phyloP scores from a whole-genome alignment of 2,888 invertebrate species.

The Liposcelis brunnea region DNA sequence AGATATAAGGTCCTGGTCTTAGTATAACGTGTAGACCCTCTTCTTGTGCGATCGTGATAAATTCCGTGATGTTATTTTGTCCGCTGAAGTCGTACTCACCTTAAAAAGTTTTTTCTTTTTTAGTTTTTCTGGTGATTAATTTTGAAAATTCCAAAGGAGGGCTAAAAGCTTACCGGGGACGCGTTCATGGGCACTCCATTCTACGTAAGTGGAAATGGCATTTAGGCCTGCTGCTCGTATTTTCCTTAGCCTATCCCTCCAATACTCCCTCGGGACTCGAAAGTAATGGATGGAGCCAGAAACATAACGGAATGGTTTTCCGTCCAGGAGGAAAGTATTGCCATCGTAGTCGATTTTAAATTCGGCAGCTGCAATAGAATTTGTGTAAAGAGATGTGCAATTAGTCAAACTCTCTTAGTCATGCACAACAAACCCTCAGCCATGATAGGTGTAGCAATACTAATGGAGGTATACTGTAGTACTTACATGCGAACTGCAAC shows the following conservation, averaged over 20 bases:
- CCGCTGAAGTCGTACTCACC: constrained; percentile 51
- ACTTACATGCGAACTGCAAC: too few relatives aligned
- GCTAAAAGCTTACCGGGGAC: constrained; percentile 44
- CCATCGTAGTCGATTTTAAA: constrained; percentile 37
- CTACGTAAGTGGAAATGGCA: constrained; percentile 77
- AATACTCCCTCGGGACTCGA: constrained; percentile 56
- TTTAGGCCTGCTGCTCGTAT: constrained; percentile 72
- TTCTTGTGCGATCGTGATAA: constrained; percentile 53
- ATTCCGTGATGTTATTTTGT: constrained; percentile 40
- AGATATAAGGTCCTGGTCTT: constrained; percentile 80
- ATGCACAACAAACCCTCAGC: too few relatives aligned
- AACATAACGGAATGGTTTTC: constrained; percentile 48
- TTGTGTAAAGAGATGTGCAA: too few relatives aligned
- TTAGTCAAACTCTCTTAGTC: too few relatives aligned
- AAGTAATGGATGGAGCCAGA: constrained; percentile 82
- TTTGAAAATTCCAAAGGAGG: constrained; percentile 44
- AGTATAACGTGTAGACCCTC: constrained; percentile 64
- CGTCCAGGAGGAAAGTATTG: constrained; percentile 52
- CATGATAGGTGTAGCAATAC: too few relatives aligned
- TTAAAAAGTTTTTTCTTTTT: too few relatives aligned
- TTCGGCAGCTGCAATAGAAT: constrained; percentile 8
- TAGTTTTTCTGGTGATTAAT: too few relatives aligned
- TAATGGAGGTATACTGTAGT: too few relatives aligned
- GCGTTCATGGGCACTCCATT: constrained; percentile 81
- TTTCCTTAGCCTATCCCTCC: constrained; percentile 61